Percentiles rank a stretch among this genome's conserved stretches.
Conservation (phyloP, 1,140 invertebrate genomes). For the Drosophila novamexicana region DNA sequence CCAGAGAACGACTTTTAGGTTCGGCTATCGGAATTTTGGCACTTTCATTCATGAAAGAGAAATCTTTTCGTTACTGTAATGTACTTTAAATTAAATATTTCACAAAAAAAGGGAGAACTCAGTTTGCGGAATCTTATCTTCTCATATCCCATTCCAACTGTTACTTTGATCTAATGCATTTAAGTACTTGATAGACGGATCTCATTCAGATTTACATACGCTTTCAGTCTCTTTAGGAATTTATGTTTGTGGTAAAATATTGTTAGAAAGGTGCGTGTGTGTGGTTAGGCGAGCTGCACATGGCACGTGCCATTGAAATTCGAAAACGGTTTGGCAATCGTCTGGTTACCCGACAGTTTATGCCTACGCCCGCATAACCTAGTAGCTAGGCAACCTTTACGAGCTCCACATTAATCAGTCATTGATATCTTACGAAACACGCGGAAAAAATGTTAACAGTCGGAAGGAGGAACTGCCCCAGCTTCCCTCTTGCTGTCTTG, state of each 20-base stretch:
- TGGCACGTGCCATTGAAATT: slow-evolving; percentile 40
- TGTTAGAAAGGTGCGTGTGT: neutral
- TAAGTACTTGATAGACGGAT: slow-evolving; percentile 15
- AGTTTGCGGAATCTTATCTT: neutral
- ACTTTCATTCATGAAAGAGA: too few relatives aligned
- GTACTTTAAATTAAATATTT: neutral
- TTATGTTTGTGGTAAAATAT: slow-evolving; percentile 30
- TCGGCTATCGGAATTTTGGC: too few relatives aligned
- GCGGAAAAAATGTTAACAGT: slow-evolving; percentile 59
- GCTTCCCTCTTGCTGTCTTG: neutral
- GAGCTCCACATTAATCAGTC: slow-evolving; percentile 64
- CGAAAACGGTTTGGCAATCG: slow-evolving; percentile 25
- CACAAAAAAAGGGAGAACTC: neutral
- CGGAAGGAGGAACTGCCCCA: slow-evolving; percentile 12
- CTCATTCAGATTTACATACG: neutral
- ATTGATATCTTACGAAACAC: slow-evolving; percentile 60
- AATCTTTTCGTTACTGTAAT: too few relatives aligned
- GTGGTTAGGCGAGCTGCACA: slow-evolving; percentile 2
- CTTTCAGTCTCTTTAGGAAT: neutral
- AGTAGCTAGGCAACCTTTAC: slow-evolving; percentile 19
- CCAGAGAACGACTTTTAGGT: too few relatives aligned
- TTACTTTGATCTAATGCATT: slow-evolving; percentile 21
- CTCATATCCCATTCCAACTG: neutral
- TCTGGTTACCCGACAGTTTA: slow-evolving; percentile 3
- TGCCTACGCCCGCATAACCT: neutral